These are phyloP conservation scores for Drosophila anomelani DNA, from an alignment of 2,888 invertebrate genomes.

Conservation along the genomic window DNA sequence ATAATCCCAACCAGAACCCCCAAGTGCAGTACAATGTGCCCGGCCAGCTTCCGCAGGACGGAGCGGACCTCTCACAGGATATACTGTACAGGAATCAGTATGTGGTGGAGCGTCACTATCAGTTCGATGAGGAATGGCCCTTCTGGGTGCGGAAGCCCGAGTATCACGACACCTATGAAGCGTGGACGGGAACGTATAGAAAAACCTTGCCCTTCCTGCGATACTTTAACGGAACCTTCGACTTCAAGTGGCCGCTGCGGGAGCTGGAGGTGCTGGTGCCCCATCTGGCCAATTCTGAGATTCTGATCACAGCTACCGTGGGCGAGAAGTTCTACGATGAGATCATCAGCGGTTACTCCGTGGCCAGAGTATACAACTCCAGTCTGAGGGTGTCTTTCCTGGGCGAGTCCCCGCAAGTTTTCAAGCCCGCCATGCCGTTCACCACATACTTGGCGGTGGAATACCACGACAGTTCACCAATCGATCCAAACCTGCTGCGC, in stretches of 20 bases:
- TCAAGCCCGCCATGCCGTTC: conserved; percentile 97
- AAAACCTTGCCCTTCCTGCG: conserved; percentile 89
- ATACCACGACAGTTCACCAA: conserved; percentile 94
- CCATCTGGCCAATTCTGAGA: conserved; percentile 88
- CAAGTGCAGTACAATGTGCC: conserved; percentile 58
- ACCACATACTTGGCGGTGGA: conserved; percentile 94
- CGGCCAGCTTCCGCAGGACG: conserved; percentile 61
- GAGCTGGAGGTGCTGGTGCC: conserved; percentile 88
- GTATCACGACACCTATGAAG: conserved; percentile 83
- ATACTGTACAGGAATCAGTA: conserved; percentile 85
- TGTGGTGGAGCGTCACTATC: conserved; percentile 90
- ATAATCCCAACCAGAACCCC: conserved; percentile 66
- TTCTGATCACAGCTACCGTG: conserved; percentile 93
- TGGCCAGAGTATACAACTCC: conserved; percentile 94
- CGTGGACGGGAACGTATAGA: conserved; percentile 84
- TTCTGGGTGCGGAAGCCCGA: conserved; percentile 91
- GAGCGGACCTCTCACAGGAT: conserved; percentile 71
- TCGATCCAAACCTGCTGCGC: conserved; percentile 88
- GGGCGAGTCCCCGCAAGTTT: conserved; percentile 96
- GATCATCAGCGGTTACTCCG: conserved; percentile 92
- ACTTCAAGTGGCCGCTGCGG: conserved; percentile 93
- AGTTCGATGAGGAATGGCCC: conserved; percentile 92
- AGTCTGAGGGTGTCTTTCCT: conserved; percentile 93
- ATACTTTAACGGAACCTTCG: conserved; percentile 94
- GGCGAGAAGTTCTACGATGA: conserved; percentile 95